Conservation (phyloP, 1,140 invertebrate genomes). For the Atta colombica region DNA sequence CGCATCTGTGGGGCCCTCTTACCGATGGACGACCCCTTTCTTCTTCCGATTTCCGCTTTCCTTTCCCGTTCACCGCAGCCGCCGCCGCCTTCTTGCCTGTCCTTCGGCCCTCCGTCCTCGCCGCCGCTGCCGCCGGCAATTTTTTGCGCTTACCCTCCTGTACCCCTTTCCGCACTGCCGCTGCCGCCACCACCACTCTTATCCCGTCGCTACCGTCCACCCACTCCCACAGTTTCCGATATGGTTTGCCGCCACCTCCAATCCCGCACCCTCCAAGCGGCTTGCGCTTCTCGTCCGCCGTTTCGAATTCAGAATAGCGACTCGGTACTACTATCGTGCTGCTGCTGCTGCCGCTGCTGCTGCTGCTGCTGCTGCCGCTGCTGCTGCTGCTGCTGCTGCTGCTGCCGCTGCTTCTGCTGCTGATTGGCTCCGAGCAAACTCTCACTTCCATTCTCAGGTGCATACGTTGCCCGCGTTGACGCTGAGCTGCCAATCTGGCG, state of each 20-base stretch:
- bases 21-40: slow-evolving; percentile 70
- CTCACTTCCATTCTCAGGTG: slow-evolving; percentile 79
- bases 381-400: slow-evolving; percentile 56
- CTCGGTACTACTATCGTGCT: slow-evolving; percentile 57
- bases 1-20: slow-evolving; percentile 84
- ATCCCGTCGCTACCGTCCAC: slow-evolving; percentile 46
- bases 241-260: slow-evolving; percentile 63
- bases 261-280: slow-evolving; percentile 65
- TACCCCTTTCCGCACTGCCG: background rate
- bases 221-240: slow-evolving; percentile 60
- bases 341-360: slow-evolving; percentile 23
- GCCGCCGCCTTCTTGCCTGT: slow-evolving; percentile 24
- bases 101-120: slow-evolving; percentile 18
- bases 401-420: slow-evolving; percentile 46
- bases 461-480: slow-evolving; percentile 51
- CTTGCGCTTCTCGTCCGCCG: slow-evolving; percentile 58
- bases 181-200: slow-evolving; percentile 14
- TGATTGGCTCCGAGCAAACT: slow-evolving; percentile 55
- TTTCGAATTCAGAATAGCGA: slow-evolving; percentile 67
- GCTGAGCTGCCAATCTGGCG: slow-evolving; percentile 57
- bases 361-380: slow-evolving; percentile 20
- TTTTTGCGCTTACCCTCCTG: slow-evolving; percentile 33
- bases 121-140: slow-evolving; percentile 29
- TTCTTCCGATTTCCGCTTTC: slow-evolving; percentile 55
- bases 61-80: slow-evolving; percentile 47